Conservation (phyloP, 2,113 vertebrate genomes). For the Notothenia rossii region DNA sequence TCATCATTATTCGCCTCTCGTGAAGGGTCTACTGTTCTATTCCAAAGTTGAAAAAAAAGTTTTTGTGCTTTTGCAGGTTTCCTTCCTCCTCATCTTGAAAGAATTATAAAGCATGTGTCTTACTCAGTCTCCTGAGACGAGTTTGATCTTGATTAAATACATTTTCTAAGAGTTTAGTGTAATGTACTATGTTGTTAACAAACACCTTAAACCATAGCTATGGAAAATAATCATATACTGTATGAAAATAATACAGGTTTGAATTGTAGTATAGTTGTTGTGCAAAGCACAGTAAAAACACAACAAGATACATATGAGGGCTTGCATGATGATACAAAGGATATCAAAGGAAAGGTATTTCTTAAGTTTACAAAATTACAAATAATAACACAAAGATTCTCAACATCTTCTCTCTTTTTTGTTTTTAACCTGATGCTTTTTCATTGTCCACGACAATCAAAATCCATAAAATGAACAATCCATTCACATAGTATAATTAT, state of each 20-base stretch:
- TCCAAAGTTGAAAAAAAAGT: background rate
- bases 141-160: conserved; percentile 10
- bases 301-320: background rate
- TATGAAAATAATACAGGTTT: too few relatives aligned
- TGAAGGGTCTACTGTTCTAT: background rate
- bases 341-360: background rate
- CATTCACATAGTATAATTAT: too few relatives aligned
- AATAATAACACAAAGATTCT: too few relatives aligned
- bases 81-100: conserved; percentile 3
- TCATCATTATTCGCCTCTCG: conserved; percentile 17
- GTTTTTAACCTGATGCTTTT: too few relatives aligned
- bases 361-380: background rate
- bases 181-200: background rate
- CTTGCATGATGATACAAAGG: background rate
- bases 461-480: too few relatives aligned
- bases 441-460: too few relatives aligned
- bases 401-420: too few relatives aligned
- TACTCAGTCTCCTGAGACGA: background rate
- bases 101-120: conserved; percentile 2
- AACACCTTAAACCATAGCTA: too few relatives aligned
- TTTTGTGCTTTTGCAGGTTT: conserved; percentile 4
- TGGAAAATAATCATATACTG: too few relatives aligned
- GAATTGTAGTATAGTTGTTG: background rate
- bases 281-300: background rate
- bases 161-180: background rate